These are phyloP conservation scores for Drosophila kokeensis DNA, from an alignment of 2,888 invertebrate species.

Conservation along the genomic window DNA sequence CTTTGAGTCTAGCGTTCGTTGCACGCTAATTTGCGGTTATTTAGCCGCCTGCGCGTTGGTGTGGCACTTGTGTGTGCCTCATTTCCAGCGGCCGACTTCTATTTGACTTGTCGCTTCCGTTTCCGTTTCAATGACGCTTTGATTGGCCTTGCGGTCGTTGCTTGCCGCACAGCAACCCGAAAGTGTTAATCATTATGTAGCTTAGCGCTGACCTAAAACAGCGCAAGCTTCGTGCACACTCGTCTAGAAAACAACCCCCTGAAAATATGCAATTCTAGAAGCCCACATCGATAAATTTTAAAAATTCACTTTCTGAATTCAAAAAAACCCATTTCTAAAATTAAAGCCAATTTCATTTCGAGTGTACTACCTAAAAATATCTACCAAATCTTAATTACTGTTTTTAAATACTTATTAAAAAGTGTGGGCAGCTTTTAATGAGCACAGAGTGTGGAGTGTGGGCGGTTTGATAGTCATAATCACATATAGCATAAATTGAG, in stretches of 20 bases:
- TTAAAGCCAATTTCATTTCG: too few species aligned
- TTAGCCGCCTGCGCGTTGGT: slow-evolving; percentile 13
- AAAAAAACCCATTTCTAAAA: too few species aligned
- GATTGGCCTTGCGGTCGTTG: slow-evolving; percentile 74
- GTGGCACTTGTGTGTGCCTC: slow-evolving; percentile 67
- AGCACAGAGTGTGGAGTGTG: slow-evolving; percentile 3
- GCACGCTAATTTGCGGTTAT: slow-evolving; percentile 68
- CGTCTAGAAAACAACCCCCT: too few species aligned
- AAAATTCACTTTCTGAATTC: too few species aligned
- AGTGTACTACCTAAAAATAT: neutral
- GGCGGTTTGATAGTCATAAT: slow-evolving; percentile 3
- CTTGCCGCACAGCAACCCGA: neutral
- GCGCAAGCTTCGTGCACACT: slow-evolving; percentile 3
- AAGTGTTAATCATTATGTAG: slow-evolving; percentile 69
- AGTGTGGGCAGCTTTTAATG: slow-evolving; percentile 11
- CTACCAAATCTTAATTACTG: slow-evolving; percentile 6
- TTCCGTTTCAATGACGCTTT: slow-evolving; percentile 79
- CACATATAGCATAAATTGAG: slow-evolving; percentile 11
- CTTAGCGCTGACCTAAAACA: slow-evolving; percentile 14
- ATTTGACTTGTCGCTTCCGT: slow-evolving; percentile 80
- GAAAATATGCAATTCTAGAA: too few species aligned
- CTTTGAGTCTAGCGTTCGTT: slow-evolving; percentile 32
- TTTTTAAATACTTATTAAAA: neutral
- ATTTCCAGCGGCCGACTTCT: slow-evolving; percentile 74
- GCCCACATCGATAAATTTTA: too few species aligned